Evolutionary conservation across 2,888 invertebrate genomes (phyloP).

Genomic region (Theodoxus fluviatilis): DNA sequence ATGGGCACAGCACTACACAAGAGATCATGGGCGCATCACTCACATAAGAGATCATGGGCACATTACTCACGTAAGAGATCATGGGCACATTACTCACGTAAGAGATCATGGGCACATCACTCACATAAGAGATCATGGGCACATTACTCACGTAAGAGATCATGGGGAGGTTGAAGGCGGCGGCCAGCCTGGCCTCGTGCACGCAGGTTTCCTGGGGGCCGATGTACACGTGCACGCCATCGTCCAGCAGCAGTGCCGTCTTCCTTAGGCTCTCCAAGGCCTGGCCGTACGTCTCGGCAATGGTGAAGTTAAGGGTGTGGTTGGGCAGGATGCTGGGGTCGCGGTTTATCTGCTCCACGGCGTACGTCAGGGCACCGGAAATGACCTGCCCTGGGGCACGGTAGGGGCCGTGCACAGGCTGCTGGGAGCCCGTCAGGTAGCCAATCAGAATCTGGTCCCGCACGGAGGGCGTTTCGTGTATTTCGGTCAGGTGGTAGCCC

Average conservation of each 20-base stretch:
- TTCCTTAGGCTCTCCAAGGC: slow-evolving; percentile 85
- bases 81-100: too few species aligned
- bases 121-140: too few species aligned
- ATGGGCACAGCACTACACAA: too few species aligned
- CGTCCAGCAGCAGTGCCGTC: slow-evolving; percentile 81
- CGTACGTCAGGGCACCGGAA: slow-evolving; percentile 86
- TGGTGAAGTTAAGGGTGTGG: slow-evolving; percentile 79
- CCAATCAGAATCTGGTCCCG: slow-evolving; percentile 45
- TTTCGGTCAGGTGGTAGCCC: too few species aligned
- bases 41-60: too few species aligned
- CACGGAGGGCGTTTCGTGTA: too few species aligned
- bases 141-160: slow-evolving; percentile 89
- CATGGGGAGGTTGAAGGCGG: slow-evolving; percentile 93
- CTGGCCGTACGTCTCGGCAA: slow-evolving; percentile 90
- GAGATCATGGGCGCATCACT: too few species aligned
- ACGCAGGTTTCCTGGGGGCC: slow-evolving; percentile 88
- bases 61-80: too few species aligned
- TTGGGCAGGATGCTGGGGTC: slow-evolving; percentile 68
- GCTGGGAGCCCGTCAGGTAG: slow-evolving; percentile 49
- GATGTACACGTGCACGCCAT: slow-evolving; percentile 85
- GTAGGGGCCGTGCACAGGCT: slow-evolving; percentile 67
- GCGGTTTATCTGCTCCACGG: slow-evolving; percentile 78
- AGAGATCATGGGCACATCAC: too few species aligned
- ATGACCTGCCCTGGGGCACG: slow-evolving; percentile 78
- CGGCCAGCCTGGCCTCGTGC: slow-evolving; percentile 91